Percentiles rank a stretch among this genome's conserved stretches.
These are phyloP conservation scores for Tanytarsus gracilentus DNA, from an alignment of 2,888 invertebrate genomes.

Conservation along the genomic window DNA sequence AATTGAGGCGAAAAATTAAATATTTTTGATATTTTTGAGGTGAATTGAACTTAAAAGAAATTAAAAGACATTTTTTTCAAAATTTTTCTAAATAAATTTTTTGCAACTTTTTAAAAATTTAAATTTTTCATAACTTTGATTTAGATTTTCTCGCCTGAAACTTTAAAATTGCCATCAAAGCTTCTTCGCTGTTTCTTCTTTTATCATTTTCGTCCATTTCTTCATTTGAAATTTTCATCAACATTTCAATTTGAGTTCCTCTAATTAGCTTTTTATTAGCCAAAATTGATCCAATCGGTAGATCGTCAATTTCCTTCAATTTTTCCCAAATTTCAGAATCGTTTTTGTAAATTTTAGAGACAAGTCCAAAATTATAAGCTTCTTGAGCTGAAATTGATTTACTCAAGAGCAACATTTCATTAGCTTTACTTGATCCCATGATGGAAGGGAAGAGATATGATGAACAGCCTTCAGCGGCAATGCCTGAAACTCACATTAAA, in stretches of 20 bases:
- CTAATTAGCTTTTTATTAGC: conserved; percentile 63
- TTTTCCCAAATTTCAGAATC: conserved; percentile 54
- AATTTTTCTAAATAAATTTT: too few relatives aligned
- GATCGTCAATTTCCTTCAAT: conserved; percentile 47
- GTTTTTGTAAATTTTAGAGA: conserved; percentile 67
- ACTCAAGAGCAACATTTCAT: conserved; percentile 57
- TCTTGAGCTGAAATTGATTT: conserved; percentile 69
- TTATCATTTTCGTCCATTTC: conserved; percentile 60
- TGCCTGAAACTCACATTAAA: conserved; percentile 31
- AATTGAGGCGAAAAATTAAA: conserved; percentile 30
- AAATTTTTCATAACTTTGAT: too few relatives aligned
- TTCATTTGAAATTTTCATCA: conserved; percentile 56
- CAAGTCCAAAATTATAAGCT: conserved; percentile 66
- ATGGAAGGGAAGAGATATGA: conserved; percentile 74
- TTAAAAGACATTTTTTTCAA: too few relatives aligned
- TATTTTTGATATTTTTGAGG: too few relatives aligned
- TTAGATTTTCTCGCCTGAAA: too few relatives aligned
- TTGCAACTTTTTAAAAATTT: too few relatives aligned
- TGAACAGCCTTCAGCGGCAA: conserved; percentile 85
- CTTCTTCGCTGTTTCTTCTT: conserved; percentile 36
- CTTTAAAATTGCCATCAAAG: conserved; percentile 5
- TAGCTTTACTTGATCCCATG: conserved; percentile 70
- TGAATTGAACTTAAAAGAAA: too few relatives aligned
- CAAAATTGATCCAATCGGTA: conserved; percentile 51
- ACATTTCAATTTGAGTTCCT: conserved; percentile 48